A percentile compares a stretch with the other conserved stretches of the same genome.
Conservation (phyloP, 2,797 vertebrate genomes). For the Notoglanidium macrostoma region DNA sequence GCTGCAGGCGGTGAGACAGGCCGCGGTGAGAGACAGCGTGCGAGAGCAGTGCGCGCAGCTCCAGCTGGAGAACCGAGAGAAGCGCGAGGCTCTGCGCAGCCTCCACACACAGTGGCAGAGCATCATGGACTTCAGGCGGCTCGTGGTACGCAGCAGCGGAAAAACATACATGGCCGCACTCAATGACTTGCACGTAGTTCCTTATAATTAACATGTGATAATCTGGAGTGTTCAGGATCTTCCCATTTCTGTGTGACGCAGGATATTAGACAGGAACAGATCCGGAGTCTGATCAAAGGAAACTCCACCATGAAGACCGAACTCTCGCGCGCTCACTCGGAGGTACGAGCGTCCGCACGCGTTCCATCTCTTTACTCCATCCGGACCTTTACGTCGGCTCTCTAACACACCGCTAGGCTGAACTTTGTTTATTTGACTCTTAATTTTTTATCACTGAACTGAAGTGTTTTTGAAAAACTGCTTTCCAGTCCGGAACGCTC, state of each 20-base stretch:
- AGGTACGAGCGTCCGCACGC: conserved; percentile 63
- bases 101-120: conserved; percentile 75
- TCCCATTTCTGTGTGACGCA: conserved; percentile 43
- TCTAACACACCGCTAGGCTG: background rate
- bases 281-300: conserved; percentile 77
- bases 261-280: conserved; percentile 77
- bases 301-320: conserved; percentile 75
- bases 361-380: background rate
- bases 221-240: background rate
- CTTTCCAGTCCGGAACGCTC: background rate
- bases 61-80: conserved; percentile 64
- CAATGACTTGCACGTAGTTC: background rate
- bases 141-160: conserved; percentile 70
- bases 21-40: conserved; percentile 69
- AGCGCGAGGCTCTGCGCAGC: conserved; percentile 65
- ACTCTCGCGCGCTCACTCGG: conserved; percentile 65
- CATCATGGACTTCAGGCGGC: conserved; percentile 75
- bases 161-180: background rate
- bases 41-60: conserved; percentile 67
- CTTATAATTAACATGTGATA: too few relatives aligned
- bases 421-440: too few relatives aligned
- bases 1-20: conserved; percentile 70
- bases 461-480: background rate
- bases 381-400: background rate
- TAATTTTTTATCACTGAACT: too few relatives aligned